These are phyloP conservation scores for Hyaena hyaena DNA, from an alignment of 2,113 vertebrate species.

Conservation along the genomic window DNA sequence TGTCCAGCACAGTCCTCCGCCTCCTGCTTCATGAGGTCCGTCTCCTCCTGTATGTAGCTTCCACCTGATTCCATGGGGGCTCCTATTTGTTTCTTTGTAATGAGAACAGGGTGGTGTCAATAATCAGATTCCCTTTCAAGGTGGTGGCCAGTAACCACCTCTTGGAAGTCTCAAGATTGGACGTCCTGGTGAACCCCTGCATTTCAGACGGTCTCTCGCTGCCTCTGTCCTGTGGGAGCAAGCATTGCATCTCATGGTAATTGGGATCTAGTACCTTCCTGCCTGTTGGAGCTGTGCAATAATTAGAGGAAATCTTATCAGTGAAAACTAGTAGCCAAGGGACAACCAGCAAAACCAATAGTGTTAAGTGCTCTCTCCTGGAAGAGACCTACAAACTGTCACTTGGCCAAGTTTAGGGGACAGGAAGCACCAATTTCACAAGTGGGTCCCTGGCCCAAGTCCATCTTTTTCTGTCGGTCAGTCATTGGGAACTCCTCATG, in stretches of 20 bases:
- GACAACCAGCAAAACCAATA: background rate
- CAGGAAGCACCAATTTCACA: background rate
- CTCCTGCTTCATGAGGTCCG: background rate
- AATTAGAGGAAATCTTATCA: background rate
- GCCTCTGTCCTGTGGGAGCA: background rate
- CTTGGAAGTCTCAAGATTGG: background rate
- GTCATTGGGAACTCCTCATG: background rate
- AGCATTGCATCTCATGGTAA: accelerated
- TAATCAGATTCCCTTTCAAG: background rate
- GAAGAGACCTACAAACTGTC: background rate
- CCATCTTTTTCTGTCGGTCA: background rate
- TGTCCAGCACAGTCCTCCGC: background rate
- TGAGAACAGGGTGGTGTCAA: background rate
- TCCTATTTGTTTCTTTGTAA: background rate
- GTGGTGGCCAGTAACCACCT: background rate
- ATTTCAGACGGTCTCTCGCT: background rate
- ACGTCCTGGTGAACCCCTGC: background rate
- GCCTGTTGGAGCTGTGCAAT: background rate
- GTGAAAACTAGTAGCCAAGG: background rate
- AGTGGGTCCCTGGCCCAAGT: background rate
- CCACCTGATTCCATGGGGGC: background rate
- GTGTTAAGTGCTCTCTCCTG: background rate
- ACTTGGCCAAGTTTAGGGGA: background rate
- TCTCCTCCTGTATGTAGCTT: background rate
- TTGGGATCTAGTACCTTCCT: background rate